Percentiles rank a stretch among this genome's conserved stretches.
Evolutionary conservation across 2,888 invertebrate species (phyloP).

Genomic region (Agrotis exclamationis): DNA sequence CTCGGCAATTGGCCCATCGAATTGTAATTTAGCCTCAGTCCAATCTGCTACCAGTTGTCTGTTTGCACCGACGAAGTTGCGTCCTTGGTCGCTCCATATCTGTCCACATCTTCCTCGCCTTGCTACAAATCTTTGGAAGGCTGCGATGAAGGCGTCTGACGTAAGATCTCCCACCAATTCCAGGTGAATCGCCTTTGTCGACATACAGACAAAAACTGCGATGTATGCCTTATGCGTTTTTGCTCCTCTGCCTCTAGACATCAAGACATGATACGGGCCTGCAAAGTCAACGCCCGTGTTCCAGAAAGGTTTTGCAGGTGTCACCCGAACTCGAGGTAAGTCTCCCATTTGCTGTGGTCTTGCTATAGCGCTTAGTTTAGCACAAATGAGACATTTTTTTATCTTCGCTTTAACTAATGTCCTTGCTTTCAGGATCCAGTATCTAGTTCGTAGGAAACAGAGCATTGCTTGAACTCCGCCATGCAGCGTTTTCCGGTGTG

Average conservation of each 20-base stretch:
- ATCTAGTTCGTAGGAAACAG: background rate
- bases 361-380: background rate
- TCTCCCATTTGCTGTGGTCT: slow-evolving; percentile 1
- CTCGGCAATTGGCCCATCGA: slow-evolving; percentile 11
- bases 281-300: slow-evolving; percentile 2
- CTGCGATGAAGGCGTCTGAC: slow-evolving; percentile 1
- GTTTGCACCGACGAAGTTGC: background rate
- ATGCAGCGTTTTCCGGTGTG: background rate
- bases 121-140: background rate
- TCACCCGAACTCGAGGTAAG: background rate
- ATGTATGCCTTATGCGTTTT: slow-evolving; percentile 10
- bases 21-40: slow-evolving; percentile 1
- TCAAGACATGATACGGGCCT: slow-evolving; percentile 1
- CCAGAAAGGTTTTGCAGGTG: slow-evolving; percentile 21
- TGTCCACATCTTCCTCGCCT: background rate
- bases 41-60: background rate
- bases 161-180: background rate
- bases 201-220: slow-evolving; percentile 3
- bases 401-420: background rate
- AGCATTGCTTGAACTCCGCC: slow-evolving; percentile 14
- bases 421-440: background rate
- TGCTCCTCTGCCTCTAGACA: slow-evolving; percentile 1
- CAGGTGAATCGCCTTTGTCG: slow-evolving; percentile 5
- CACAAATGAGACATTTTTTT: background rate
- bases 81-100: slow-evolving; percentile 9